Evolutionary conservation across 2,113 vertebrate species (phyloP), one percentile per base, ranked within the genome.

Genomic region (Progne subis): DNA sequence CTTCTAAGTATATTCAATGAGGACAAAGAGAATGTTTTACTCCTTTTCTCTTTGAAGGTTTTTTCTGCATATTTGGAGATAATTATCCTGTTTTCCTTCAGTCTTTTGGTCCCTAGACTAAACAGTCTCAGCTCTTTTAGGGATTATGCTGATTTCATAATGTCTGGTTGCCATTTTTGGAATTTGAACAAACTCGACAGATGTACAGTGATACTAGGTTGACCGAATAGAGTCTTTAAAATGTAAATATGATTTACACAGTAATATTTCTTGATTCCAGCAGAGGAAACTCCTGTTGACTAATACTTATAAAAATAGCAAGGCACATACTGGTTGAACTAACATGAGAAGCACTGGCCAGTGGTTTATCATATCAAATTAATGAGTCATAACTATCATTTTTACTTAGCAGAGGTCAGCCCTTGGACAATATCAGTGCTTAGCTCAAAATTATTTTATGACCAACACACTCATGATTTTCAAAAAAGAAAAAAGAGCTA

Each of bases 21-120:
- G 37, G 31, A 32, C 31, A 82, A 86, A 91, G 14, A 53, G 16
- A 70, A 69, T 49, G 12, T 37, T 87, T 89, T 46, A 41, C 12
- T 87, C 14, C 12, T 69, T 90, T 80, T 80, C 46, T 37, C 46
- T 88, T 80, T 80, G 90, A 93, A 92, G 20, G 8, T 31, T 6
- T 74, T 17, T 88, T 94, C 59, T 88, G 68, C 71, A 52, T 94
- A 64, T 94, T 90, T 95, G 55, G 67, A 82, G 47, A 94, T 61
- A 39, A 93, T 97, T 94, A 90, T 80, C n/a, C 52, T 76, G 41
- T 80, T 53, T 82, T 90, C 23, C 26, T 74, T 65, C 55, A 80
- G 63, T 46, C 46, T 84, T 84, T 55, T 71, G 5, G 2, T 91
- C 31, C 82, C 63, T 72, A 95, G 94, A 94, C 96, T 96, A 97